Conservation (phyloP, 1,140 invertebrate species). For the Zaprionus tsacasi region DNA sequence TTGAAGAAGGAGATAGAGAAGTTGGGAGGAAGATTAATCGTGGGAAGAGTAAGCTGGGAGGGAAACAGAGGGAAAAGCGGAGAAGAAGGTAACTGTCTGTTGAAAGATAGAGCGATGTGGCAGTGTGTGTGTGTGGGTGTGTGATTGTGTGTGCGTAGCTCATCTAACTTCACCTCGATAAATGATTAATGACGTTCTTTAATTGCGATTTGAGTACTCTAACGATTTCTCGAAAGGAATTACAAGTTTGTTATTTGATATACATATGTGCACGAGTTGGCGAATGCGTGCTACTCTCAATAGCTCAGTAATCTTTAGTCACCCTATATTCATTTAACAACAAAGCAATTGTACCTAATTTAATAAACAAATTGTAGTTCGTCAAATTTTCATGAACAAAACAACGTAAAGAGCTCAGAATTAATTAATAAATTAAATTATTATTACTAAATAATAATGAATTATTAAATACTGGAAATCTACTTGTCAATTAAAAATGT, state of each 20-base stretch:
- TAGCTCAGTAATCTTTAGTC: background rate
- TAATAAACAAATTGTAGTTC: too few relatives aligned
- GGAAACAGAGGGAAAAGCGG: background rate
- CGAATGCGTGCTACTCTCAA: background rate
- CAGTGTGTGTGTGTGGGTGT: background rate
- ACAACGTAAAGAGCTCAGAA: too few relatives aligned
- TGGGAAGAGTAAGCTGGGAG: too few relatives aligned
- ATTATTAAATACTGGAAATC: too few relatives aligned
- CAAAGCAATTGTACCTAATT: too few relatives aligned
- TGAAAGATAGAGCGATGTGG: slow-evolving; percentile 1
- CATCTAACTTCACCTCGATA: background rate
- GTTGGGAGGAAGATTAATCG: background rate
- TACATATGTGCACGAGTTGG: background rate
- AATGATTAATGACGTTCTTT: background rate
- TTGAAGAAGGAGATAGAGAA: background rate
- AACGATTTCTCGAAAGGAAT: background rate
- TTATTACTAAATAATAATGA: too few relatives aligned
- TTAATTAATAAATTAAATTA: too few relatives aligned
- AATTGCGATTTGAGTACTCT: background rate
- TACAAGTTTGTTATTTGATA: background rate
- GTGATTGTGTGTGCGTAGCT: background rate
- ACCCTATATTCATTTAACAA: background rate
- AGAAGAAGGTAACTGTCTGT: background rate
- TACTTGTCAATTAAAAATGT: too few relatives aligned
- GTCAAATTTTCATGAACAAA: too few relatives aligned